These are phyloP conservation scores for Drosophila anceps DNA, from an alignment of 2,888 invertebrate species.

Conservation along the genomic window DNA sequence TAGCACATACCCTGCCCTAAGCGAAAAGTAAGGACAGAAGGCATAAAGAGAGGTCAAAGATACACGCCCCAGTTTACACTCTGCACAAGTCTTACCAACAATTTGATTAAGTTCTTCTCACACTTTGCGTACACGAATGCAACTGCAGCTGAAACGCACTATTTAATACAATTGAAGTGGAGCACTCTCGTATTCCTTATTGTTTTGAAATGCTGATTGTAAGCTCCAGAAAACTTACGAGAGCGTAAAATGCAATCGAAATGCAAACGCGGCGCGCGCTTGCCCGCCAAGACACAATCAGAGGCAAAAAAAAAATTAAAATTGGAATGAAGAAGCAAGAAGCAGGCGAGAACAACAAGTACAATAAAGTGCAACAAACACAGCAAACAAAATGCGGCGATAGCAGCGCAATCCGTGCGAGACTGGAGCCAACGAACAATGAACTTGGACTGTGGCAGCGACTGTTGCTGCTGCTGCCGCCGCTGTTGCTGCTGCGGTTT, in stretches of 20 bases:
- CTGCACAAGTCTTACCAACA: neutral
- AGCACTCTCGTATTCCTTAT: constrained; percentile 2
- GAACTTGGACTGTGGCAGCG: constrained; percentile 69
- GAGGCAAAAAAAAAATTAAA: constrained; percentile 44
- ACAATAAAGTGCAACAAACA: constrained; percentile 26
- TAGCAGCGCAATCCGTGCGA: constrained; percentile 64
- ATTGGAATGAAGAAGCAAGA: constrained; percentile 44
- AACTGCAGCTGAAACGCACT: constrained; percentile 7
- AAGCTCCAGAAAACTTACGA: constrained; percentile 33
- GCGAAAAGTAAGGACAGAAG: neutral
- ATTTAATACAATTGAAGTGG: neutral
- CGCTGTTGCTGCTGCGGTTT: constrained; percentile 48
- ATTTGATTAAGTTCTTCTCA: neutral
- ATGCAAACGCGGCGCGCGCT: constrained; percentile 17
- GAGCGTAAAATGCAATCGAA: constrained; percentile 36
- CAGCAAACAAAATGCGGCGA: constrained; percentile 42
- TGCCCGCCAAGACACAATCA: constrained; percentile 38
- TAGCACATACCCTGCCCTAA: neutral
- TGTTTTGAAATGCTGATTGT: neutral
- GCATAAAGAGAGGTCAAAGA: neutral
- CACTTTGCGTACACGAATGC: constrained; percentile 1
- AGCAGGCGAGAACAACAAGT: constrained; percentile 16
- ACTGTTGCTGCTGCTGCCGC: constrained; percentile 8
- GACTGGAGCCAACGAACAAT: constrained; percentile 74
- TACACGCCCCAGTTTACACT: no score